Evolutionary conservation across 2,888 invertebrate species (phyloP), one percentile per base, ranked within the genome.

Genomic region (Synergus itoensis): DNA sequence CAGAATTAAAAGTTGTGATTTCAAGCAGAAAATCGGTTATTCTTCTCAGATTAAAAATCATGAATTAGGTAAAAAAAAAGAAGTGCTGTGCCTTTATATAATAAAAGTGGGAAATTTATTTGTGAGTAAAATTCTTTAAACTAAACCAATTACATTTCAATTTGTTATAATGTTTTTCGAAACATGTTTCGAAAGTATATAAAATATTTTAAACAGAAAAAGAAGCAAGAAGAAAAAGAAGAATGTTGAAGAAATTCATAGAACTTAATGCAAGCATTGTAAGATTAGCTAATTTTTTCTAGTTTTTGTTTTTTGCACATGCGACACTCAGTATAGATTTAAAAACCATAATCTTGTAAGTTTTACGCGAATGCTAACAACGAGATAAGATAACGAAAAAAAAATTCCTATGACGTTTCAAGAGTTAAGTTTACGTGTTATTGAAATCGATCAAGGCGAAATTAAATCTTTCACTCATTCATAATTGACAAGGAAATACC

Each of bases 361-460:
- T 65, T 41, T 65, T 65, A 41, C 64, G 40, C 64, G 64, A 65
- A 65, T 65, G n/a, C 41, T 65, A 9, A 9, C 41, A 9, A 9
- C 9, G 41, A 41, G 64, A 65, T 65, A 65, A 65, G 64, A 65
- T 65, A 65, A 65, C n/a, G 41, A 40, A 41, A 28, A 62, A 41
- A n/a, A 65, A 65, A 41, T 65, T 65, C 41, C 64, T 65, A 41
- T 65, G 64, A 65, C 64, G 41, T 65, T 65, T 65, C 3, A 41
- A 14, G 41, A 40, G 40, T 64, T 16, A 65, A 41, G 64, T 36
- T 64, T 65, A 62, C 28, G 28, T 62, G 64, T 5, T 65, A 41
- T 65, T 65, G 41, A 65, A 41, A 65, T 65, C 64, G 18, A 41
- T 41, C 64, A 65, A 65, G 36, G 63, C 1, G 40, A 65, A 65